Evolutionary conservation across 2,888 invertebrate species (phyloP), one percentile per base, ranked within the genome.

Genomic region (Cheilosia scutellata): DNA sequence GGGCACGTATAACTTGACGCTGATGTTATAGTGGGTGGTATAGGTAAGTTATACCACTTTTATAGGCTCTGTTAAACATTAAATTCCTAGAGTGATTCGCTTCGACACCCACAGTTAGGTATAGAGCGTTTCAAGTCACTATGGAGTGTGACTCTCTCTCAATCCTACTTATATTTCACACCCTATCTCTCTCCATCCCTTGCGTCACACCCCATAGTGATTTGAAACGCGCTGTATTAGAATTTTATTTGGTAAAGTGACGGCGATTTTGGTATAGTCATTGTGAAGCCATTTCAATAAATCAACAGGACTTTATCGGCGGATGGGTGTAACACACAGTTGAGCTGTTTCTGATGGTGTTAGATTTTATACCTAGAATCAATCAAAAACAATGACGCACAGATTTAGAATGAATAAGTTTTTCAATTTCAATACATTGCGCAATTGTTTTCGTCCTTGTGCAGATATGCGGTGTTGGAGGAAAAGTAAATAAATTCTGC

Each of bases 31-130:
- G n/a, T n/a, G n/a, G n/a, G 4, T 9, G 37, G 66, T 3, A 2
- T 20, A 2, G 9, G 27, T 33, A 58, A 33, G 57, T 66, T 60
- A 77, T 70, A 68, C 53, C 68, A 62, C 53, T 77, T 20, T 77
- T 68, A 77, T 77, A 77, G 68, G 68, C 77, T 33, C 60, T 31
- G 25, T 68, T 60, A 27, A 60, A 58, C 51, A 58, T 42, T 49
- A 44, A 47, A 57, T 75, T 65, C 44, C 11, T 33, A 42, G 62
- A 74, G 44, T 55, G 62, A 74, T 16, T 63, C 49, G 29, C 25
- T 25, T 20, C 11, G 25, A 57, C 44, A n/a, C 44, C 25, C 42
- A 37, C 29, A 49, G 9, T 37, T 37, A 11, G 37, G 37, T 37
- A 37, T 9, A 9, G 37, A 1, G 37, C 20, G 20, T 20, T 20